Base-by-base conservation (phyloP, 2,888 invertebrate species). In the Xestia sexstrigata region DNA sequence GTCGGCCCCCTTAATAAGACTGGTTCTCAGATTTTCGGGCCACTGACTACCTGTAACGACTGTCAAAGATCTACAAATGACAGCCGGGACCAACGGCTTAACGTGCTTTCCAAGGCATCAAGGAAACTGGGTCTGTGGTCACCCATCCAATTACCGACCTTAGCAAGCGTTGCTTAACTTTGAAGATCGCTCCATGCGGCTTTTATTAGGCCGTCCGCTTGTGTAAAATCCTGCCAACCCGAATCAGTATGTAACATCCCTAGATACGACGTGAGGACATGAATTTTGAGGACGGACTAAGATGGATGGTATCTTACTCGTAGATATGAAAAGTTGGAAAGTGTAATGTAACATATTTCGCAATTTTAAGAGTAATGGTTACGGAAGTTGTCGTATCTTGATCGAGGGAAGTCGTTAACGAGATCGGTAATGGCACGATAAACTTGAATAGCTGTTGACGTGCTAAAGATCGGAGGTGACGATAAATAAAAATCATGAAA, bases 301-400 rank as follows among this genome's bases (percentile, higher is more conserved):
- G 73, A 74, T 74, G 49, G 30, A 67, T 70, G 26, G 2, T 55
- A 67, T 73, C n/a, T 39, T 20, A n/a, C n/a, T n/a, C n/a, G n/a
- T n/a, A 17, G 17, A 67, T 60, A 55, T 62, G 23, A 52, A 62
- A 35, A 65, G 3, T 75, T 82, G 65, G 81, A 84, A 82, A 82
- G 84, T 75, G 45, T 35, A 79, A 69, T 62, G 65, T 65, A 72
- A 84, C n/a, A n/a, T 80, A 84, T 82, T 84, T 79, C 63, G 42
- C 70, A 84, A 82, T 79, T 47, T 52, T 8, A n/a, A 67, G 5
- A 62, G 39, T 70, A 69, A 82, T 70, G 60, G n/a, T 68, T 26
- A 17, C 71, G 83, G 79, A 82, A 79, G 62, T 74, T 1, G 49
- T 39, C 11, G 20, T 70, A 79, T 78, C 83, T 73, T 26, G 60